phyloP scores from a whole-genome alignment of 2,113 vertebrate species.

The Phyllostomus discolor region DNA sequence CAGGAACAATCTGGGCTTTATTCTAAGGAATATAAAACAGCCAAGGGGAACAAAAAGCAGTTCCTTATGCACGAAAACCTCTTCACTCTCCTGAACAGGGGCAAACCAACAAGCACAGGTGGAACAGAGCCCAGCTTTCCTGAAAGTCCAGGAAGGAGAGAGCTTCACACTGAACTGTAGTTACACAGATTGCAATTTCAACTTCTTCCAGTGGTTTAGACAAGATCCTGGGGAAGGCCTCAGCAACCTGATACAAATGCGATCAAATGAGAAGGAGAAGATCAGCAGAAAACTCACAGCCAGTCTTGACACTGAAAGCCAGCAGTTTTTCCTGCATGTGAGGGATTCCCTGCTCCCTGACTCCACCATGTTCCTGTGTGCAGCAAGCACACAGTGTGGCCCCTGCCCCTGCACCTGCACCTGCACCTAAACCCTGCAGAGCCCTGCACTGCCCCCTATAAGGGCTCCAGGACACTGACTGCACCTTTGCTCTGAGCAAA shows the following conservation, averaged over 20 bases:
- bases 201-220: background rate
- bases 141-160: background rate
- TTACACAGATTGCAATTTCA: background rate
- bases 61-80: background rate
- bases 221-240: background rate
- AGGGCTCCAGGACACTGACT: background rate
- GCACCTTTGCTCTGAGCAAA: background rate
- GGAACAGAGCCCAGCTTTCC: background rate
- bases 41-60: background rate
- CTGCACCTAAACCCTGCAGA: background rate
- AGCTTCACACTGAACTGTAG: background rate
- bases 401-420: background rate
- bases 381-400: background rate
- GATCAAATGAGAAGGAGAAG: background rate
- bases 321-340: background rate
- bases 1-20: background rate
- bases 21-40: background rate
- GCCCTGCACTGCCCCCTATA: background rate
- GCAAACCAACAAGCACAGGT: background rate
- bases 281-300: background rate
- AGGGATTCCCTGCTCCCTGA: background rate
- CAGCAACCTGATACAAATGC: background rate
- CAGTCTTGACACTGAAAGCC: background rate
- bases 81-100: background rate
- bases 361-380: background rate